Evolutionary conservation across 2,113 vertebrate species (phyloP).

Genomic region (Rhipidura dahli): DNA sequence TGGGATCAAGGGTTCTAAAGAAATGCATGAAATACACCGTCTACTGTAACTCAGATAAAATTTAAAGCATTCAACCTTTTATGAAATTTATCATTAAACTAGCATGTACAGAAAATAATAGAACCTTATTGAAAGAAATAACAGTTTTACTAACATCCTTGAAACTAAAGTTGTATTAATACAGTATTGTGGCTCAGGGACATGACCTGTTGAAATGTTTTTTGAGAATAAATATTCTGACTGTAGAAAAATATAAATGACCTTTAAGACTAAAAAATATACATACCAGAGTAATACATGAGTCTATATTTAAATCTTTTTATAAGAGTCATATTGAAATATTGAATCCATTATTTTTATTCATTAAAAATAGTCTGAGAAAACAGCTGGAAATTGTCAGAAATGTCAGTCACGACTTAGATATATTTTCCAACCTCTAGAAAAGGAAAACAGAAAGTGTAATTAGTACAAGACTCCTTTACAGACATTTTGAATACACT

Average conservation of each 20-base stretch:
- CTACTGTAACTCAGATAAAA: not conserved
- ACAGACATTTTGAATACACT: conserved; percentile 61
- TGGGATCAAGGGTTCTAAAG: not conserved
- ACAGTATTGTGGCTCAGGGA: not conserved
- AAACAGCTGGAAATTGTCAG: conserved; percentile 31
- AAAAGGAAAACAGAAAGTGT: conserved; percentile 40
- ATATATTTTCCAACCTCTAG: conserved; percentile 38
- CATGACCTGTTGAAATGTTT: not conserved
- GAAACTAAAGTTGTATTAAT: not conserved
- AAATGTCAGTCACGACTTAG: conserved; percentile 19
- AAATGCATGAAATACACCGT: not conserved
- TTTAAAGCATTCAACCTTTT: not conserved
- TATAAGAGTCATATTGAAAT: not conserved
- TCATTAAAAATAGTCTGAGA: not conserved
- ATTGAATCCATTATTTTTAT: not conserved
- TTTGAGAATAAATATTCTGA: not conserved
- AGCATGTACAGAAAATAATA: not conserved
- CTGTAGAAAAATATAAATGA: not conserved
- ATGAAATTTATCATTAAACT: not conserved
- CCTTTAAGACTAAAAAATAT: not conserved
- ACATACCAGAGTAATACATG: not conserved
- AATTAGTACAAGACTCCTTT: conserved; percentile 50
- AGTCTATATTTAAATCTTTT: not conserved
- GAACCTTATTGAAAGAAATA: not conserved
- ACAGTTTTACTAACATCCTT: not conserved